Percentiles rank a stretch among this genome's conserved stretches.
Conservation (phyloP, 2,888 invertebrate genomes). For the Rhagium mordax region DNA sequence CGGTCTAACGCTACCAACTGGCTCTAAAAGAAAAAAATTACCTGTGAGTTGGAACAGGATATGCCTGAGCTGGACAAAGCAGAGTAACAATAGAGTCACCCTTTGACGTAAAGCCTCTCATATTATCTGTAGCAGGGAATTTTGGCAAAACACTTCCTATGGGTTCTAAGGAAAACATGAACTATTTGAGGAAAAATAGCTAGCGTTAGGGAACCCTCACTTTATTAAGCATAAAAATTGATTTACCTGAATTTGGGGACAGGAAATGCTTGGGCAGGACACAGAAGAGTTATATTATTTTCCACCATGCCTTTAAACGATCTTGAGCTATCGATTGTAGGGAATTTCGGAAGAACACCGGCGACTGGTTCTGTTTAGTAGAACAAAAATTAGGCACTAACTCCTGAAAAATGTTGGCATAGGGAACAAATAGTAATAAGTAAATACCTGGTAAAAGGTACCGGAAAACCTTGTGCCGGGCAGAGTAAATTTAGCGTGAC, state of each 20-base stretch:
- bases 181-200: background rate
- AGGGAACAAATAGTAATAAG: conserved; percentile 34
- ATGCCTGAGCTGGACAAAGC: conserved; percentile 79
- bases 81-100: conserved; percentile 69
- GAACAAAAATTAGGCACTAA: conserved; percentile 27
- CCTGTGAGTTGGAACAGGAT: conserved; percentile 75
- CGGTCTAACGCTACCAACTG: conserved; percentile 71
- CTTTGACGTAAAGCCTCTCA: conserved; percentile 60
- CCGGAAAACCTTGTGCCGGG: conserved; percentile 79
- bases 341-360: conserved; percentile 76
- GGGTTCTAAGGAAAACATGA: conserved; percentile 64
- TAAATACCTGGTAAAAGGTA: conserved; percentile 73
- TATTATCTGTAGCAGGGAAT: conserved; percentile 66
- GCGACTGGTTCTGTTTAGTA: conserved; percentile 69
- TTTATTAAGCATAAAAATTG: conserved; percentile 3
- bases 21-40: conserved; percentile 66
- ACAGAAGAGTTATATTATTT: conserved; percentile 70
- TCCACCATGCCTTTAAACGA: conserved; percentile 73
- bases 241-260: conserved; percentile 72
- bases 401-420: conserved; percentile 35
- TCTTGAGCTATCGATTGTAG: conserved; percentile 71
- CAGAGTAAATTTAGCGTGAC: conserved; percentile 75
- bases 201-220: background rate
- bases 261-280: conserved; percentile 77
- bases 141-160: conserved; percentile 71